Conservation (phyloP, 2,113 vertebrate species). For the Numida meleagris region DNA sequence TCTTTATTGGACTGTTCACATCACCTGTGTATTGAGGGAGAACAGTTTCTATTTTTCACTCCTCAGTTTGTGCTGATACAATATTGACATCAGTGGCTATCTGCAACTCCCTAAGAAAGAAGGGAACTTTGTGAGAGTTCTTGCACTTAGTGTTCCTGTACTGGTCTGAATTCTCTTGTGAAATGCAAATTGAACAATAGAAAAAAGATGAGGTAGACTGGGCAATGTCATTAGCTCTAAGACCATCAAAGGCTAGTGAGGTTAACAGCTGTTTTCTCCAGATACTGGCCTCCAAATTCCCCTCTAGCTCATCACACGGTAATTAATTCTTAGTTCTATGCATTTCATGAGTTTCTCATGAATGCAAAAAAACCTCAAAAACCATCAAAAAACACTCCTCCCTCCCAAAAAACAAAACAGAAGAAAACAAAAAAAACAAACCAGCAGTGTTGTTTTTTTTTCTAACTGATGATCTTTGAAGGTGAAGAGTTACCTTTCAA, state of each 20-base stretch:
- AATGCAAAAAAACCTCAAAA: background rate
- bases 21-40: background rate
- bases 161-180: background rate
- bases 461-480: background rate
- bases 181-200: background rate
- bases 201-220: background rate
- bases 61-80: background rate
- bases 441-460: background rate
- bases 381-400: too few species aligned
- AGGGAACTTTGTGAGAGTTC: background rate
- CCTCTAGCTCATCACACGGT: background rate
- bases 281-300: background rate
- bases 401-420: background rate
- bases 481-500: background rate
- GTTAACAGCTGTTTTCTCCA: background rate
- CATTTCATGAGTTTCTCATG: background rate
- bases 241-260: background rate
- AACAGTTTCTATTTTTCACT: constrained; percentile 14
- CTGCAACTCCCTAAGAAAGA: background rate
- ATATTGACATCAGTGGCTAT: background rate
- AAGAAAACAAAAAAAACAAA: background rate
- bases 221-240: background rate
- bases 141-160: background rate
- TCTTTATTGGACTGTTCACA: background rate
- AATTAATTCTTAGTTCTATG: background rate